These are phyloP conservation scores for Saguinus imperator DNA, from an alignment of 2,113 vertebrate genomes.

Conservation along the genomic window DNA sequence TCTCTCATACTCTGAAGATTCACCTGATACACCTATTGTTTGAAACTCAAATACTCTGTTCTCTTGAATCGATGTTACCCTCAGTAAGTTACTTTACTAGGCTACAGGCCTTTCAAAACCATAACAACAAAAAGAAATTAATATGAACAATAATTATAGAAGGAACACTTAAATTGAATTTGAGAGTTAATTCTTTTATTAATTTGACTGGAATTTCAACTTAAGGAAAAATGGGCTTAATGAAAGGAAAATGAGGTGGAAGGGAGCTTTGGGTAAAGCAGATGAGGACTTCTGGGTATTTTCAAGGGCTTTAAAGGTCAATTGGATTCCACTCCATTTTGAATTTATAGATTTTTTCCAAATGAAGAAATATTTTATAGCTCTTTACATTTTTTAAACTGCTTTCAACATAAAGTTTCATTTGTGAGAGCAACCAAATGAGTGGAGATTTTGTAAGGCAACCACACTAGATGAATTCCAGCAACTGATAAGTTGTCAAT, in stretches of 20 bases:
- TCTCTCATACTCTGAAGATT: constrained; percentile 19
- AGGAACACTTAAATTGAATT: constrained; percentile 51
- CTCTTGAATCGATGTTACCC: neutral
- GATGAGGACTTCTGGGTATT: neutral
- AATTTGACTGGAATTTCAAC: constrained; percentile 41
- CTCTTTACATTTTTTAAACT: constrained; percentile 24
- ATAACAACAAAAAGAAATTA: neutral
- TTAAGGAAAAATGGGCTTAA: constrained; percentile 18
- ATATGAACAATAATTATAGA: constrained; percentile 33
- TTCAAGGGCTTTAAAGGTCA: neutral
- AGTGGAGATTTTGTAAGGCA: neutral
- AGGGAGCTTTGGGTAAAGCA: neutral
- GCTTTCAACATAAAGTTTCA: constrained; percentile 11
- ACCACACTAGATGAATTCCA: neutral
- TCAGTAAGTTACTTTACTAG: neutral
- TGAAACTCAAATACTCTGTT: neutral
- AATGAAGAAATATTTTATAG: constrained; percentile 18
- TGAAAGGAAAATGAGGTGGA: neutral
- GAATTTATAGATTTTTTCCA: constrained; percentile 16
- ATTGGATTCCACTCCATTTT: constrained; percentile 33
- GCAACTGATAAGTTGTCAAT: neutral
- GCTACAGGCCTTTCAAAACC: constrained; percentile 1
- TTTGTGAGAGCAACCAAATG: neutral
- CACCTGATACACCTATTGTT: neutral
- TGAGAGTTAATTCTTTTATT: constrained; percentile 55